Evolutionary conservation across 1,140 invertebrate species (phyloP).

Genomic region (Scylla paramamosain): DNA sequence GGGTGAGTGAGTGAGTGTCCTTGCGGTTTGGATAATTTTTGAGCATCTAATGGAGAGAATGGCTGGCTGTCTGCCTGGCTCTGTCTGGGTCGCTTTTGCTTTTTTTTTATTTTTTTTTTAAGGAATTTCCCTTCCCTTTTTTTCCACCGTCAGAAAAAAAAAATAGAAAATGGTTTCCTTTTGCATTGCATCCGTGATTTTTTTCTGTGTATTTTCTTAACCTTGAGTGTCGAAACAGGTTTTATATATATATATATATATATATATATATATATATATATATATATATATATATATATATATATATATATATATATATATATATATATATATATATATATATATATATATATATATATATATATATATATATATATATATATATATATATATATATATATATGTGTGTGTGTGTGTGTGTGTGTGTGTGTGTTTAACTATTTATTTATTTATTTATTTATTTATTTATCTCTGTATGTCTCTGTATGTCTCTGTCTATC

Average conservation of each 20-base stretch:
- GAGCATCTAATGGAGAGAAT: no score
- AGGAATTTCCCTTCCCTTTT: no score
- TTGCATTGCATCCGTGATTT: no score
- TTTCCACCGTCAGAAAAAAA: no score
- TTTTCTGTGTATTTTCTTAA: no score
- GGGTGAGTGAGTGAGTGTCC: no score
- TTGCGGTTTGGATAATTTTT: no score
- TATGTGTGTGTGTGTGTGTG: constrained; percentile 49
- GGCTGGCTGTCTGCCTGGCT: no score
- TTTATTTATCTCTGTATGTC: constrained; percentile 23
- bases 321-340: constrained; percentile 51
- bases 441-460: not conserved
- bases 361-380: constrained; percentile 29
- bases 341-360: constrained; percentile 36
- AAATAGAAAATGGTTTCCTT: no score
- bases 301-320: constrained; percentile 46
- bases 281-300: constrained; percentile 39
- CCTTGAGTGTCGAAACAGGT: no score
- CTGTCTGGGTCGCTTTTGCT: no score
- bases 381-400: constrained; percentile 43
- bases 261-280: constrained; percentile 50
- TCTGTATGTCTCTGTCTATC: constrained; percentile 26
- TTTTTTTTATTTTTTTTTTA: no score
- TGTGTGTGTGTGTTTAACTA: constrained; percentile 23
- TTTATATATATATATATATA: constrained; percentile 56